Evolutionary conservation across 2,888 invertebrate species (phyloP).

Genomic region (Camponotus fellah): DNA sequence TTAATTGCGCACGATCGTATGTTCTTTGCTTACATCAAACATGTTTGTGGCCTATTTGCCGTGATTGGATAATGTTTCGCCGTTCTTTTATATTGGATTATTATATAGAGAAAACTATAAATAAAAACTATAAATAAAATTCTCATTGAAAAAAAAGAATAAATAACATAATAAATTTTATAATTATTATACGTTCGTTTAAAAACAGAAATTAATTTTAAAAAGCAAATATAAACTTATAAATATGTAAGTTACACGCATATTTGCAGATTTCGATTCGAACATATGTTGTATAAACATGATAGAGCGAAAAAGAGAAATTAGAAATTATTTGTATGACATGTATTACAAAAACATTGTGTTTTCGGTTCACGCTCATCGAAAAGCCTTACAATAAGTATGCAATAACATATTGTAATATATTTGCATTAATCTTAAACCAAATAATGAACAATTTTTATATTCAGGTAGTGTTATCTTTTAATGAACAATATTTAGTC

Average conservation of each 20-base stretch:
- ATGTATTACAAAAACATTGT: not conserved
- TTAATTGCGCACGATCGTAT: conserved; percentile 25
- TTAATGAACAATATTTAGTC: not conserved
- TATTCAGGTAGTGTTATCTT: not conserved
- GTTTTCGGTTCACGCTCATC: not conserved
- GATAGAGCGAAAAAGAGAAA: not conserved
- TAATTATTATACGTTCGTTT: not conserved
- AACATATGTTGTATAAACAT: not conserved
- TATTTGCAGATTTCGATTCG: conserved; percentile 28
- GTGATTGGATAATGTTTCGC: conserved; percentile 18
- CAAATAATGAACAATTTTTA: not conserved
- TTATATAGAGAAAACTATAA: not conserved
- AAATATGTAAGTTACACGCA: not conserved
- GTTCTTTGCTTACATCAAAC: conserved; percentile 23
- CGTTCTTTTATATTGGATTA: not conserved
- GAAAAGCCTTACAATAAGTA: conserved; percentile 37
- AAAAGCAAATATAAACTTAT: too few species aligned
- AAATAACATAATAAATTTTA: not conserved
- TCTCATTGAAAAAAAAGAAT: not conserved
- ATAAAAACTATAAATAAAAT: too few species aligned
- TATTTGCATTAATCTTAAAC: not conserved
- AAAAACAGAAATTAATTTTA: not conserved
- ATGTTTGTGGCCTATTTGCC: conserved; percentile 30
- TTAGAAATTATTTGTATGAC: not conserved
- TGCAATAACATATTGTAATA: not conserved